A percentile compares a stretch with the other conserved stretches of the same genome.
Conservation (phyloP, 2,797 vertebrate species). For the Diglossa cyanea region DNA sequence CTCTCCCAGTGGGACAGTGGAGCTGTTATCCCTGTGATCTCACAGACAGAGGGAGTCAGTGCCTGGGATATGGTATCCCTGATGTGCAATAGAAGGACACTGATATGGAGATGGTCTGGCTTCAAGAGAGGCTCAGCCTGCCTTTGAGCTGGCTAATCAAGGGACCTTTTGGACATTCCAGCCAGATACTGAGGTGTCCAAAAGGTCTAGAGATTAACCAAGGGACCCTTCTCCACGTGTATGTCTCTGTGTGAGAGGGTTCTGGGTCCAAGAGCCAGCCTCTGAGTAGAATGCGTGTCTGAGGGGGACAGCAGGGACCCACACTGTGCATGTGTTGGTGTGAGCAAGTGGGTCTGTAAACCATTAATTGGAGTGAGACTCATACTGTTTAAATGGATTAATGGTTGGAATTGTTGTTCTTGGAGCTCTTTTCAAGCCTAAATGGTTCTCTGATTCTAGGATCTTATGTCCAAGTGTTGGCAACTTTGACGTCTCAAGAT, state of each 20-base stretch:
- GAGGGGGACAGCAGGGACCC: background rate
- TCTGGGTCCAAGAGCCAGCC: background rate
- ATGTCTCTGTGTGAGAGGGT: background rate
- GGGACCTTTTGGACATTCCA: background rate
- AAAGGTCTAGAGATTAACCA: background rate
- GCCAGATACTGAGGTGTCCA: background rate
- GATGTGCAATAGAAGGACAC: background rate
- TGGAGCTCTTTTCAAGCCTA: background rate
- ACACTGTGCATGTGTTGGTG: background rate
- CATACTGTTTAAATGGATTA: background rate
- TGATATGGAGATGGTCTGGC: background rate
- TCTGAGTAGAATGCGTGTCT: background rate
- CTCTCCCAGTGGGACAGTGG: background rate
- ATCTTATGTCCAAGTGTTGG: background rate
- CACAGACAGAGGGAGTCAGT: background rate
- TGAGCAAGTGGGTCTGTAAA: background rate
- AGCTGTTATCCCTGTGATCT: background rate
- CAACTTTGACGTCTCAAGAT: background rate
- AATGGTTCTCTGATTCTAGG: background rate
- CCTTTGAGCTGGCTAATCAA: background rate
- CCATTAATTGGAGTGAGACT: no score
- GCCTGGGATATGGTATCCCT: background rate
- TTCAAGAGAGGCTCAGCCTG: background rate
- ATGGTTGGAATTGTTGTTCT: background rate
- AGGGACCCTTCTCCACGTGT: fast-evolving